phyloP scores from a whole-genome alignment of 1,140 invertebrate genomes.

The Lethocerus indicus region DNA sequence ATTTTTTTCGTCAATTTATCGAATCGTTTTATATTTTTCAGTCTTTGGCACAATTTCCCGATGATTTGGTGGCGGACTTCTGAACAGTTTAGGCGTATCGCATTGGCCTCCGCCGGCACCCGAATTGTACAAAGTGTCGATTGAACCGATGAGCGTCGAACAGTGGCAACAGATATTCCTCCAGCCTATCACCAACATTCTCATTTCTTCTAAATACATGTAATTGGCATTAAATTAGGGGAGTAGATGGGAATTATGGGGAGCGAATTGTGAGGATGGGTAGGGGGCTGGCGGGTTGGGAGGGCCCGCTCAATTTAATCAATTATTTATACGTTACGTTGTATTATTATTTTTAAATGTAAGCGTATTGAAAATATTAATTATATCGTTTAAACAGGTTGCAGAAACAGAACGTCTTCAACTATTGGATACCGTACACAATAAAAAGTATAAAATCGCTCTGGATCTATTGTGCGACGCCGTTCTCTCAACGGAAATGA shows the following conservation, averaged over 20 bases:
- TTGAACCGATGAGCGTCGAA: slow-evolving; percentile 13
- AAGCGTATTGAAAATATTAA: too few species aligned
- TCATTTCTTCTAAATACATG: slow-evolving; percentile 5
- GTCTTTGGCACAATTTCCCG: background rate
- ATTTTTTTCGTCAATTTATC: too few species aligned
- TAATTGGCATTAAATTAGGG: slow-evolving; percentile 10
- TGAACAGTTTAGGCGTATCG: slow-evolving; percentile 13
- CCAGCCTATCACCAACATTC: slow-evolving; percentile 11
- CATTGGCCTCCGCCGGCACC: slow-evolving; percentile 17
- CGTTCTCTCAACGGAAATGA: background rate
- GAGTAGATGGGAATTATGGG: slow-evolving; percentile 11
- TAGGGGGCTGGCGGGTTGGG: too few species aligned
- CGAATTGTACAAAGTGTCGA: slow-evolving; percentile 14
- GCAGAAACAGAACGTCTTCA: slow-evolving; percentile 17
- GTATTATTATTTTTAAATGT: too few species aligned
- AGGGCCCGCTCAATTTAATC: too few species aligned
- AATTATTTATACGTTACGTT: too few species aligned
- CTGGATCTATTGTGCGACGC: slow-evolving; percentile 9
- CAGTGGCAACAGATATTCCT: slow-evolving; percentile 15
- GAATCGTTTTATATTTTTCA: background rate
- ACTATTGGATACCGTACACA: slow-evolving; percentile 17
- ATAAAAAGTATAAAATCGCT: slow-evolving; percentile 14
- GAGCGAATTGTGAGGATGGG: too few species aligned
- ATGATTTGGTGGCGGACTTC: slow-evolving; percentile 12
- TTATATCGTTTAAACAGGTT: too few species aligned